Evolutionary conservation across 2,888 invertebrate genomes (phyloP).

Genomic region (Pachycephus smyrnensis): DNA sequence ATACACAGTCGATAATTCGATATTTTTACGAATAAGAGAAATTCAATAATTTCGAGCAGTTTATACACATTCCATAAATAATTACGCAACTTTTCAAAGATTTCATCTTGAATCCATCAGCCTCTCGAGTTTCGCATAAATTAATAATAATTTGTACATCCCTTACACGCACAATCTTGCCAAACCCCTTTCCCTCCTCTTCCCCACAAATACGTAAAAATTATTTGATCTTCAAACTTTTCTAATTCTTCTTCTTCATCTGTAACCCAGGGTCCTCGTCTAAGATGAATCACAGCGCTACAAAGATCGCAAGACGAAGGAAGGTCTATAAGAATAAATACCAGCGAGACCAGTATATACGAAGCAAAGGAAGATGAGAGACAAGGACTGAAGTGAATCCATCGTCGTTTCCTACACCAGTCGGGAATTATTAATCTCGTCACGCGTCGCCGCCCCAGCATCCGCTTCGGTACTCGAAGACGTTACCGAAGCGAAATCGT

Average conservation of each 20-base stretch:
- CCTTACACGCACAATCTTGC: not conserved
- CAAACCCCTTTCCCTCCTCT: not conserved
- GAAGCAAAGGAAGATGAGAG: not conserved
- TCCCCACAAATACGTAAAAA: not conserved
- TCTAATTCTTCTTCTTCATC: not conserved
- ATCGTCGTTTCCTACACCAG: conserved; percentile 35
- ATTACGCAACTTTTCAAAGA: not conserved
- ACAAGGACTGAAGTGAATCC: not conserved
- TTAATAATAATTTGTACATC: not conserved
- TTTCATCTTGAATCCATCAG: not conserved
- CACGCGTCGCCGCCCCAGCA: conserved; percentile 50
- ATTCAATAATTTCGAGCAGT: not conserved
- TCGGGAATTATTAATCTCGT: conserved; percentile 52
- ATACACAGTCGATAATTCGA: not conserved
- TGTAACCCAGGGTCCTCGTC: not conserved
- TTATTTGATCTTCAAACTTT: not conserved
- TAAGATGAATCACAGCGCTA: not conserved
- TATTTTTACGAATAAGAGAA: not conserved
- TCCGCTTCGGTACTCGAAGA: conserved; percentile 29
- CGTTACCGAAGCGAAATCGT: conserved; percentile 16
- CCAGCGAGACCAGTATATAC: not conserved
- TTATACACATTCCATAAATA: not conserved
- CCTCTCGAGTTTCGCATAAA: not conserved
- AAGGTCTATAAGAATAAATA: not conserved
- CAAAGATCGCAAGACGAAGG: too few species aligned